These are phyloP conservation scores for Ginglymostoma cirratum DNA, from an alignment of 2,113 vertebrate genomes.

Conservation along the genomic window DNA sequence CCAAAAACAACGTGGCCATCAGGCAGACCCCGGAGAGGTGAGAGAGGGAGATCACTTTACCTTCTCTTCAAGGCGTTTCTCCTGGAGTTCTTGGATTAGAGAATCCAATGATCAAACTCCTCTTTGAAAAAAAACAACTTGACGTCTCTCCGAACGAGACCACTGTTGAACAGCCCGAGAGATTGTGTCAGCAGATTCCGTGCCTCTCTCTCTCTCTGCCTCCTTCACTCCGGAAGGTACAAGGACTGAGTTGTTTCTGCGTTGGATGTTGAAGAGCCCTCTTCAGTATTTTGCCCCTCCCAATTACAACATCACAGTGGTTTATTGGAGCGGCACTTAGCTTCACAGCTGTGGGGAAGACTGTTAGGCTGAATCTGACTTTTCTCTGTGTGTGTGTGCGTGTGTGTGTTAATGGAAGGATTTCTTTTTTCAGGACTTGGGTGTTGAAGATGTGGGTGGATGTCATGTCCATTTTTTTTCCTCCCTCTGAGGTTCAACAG, in stretches of 20 bases:
- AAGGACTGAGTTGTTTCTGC: neutral
- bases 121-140: no score
- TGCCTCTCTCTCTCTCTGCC: neutral
- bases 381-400: neutral
- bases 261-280: neutral
- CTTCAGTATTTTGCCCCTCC: neutral
- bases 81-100: no score
- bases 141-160: neutral
- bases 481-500: neutral
- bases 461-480: neutral
- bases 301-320: neutral
- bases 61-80: no score
- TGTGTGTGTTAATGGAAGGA: neutral
- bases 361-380: neutral
- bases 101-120: no score
- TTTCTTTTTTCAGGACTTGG: neutral
- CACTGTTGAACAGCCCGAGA: neutral
- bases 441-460: neutral
- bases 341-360: neutral
- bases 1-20: no score
- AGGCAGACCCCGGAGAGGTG: no score
- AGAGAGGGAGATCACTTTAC: no score
- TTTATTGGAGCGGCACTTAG: neutral
- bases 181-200: no score
- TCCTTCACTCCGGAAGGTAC: neutral